Evolutionary conservation across 2,797 vertebrate species (phyloP), one percentile per base, ranked within the genome.

Genomic region (Allobates femoralis): DNA sequence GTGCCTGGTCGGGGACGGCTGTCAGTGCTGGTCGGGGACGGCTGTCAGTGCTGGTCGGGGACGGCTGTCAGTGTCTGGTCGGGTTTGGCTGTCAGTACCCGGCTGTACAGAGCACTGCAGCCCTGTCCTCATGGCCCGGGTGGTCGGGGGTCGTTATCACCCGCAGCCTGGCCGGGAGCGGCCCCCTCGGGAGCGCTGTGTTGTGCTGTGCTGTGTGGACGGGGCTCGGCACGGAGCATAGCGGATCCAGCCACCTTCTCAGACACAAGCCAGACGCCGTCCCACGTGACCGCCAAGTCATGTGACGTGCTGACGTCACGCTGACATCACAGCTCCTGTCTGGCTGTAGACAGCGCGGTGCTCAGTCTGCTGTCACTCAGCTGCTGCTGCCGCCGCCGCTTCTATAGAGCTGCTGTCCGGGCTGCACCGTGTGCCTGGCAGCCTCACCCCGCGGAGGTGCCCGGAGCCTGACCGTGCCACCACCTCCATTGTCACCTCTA

Each of bases 331-430:
- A 26, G 46, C 19, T 51, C 28, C 23, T 50, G 64, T 71, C 86
- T 84, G 46, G 77, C 84, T 56, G 56, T 84, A 87, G 86, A 84
- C 77, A 81, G 55, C 69, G 18, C 81, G 11, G 82, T 60, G 82
- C 78, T 85, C 77, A 88, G 82, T 85, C 83, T 81, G 82, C 78
- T 88, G 82, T 88, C 86, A 88, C 66, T 88, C 86, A 76, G 67
- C 82, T 28, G 67, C 84, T 62, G 74, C 73, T 19, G 64, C 66
- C 21, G 30, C 66, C 30, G 84, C 84, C 62, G n/a, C n/a, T 46
- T 41, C 81, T 66, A 55, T 53, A 41, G 60, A 28, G 71, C 50
- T 79, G 32, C 28, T 74, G 75, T 46, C 37, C 66, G 41, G 55
- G 76, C 75, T 79, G 76, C 28, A 50, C 76, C 58, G 80, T 71